Base-by-base conservation (phyloP, 2,113 vertebrate genomes). In the Plotosus lineatus region DNA sequence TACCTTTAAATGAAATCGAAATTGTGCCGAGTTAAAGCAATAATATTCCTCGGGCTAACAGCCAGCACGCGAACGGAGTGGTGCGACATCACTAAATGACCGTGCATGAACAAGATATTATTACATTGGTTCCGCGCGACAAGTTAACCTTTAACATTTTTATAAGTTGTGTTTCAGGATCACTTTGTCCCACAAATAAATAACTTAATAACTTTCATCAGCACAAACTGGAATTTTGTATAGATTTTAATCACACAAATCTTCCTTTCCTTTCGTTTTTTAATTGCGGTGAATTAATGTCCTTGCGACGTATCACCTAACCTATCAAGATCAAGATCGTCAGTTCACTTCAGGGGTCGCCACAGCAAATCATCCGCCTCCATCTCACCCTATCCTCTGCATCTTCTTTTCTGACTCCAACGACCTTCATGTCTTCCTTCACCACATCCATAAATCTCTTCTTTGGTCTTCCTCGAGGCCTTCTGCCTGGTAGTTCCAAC, bases 101-200 rank as follows among this genome's bases (percentile, higher is more conserved):
- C 80, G 80, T 46, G 48, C 33, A 23, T 3, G 15, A 10, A 75
- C 11, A 17, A 48, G 17, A 3, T 42, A 11, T 66, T 7, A 1
- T 75, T 3, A 60, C 23, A 46, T 48, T 60, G 66, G 78, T 80
- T 80, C 78, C 78, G 21, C 33, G 3, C 26, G 21, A 42, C 28
- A 53, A 9, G 0, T 48, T 63, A 42, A 33, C n/a, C n/a, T n/a
- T n/a, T 17, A 17, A 58, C 2, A 14, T 55, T 55, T 6, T 4
- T 23, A 8, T 1, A 55, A 21, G n/a, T 31, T 65, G 11, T 9
- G 26, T 15, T 17, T 19, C 4, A 33, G 6, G 3, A 23, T 38
- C 33, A 65, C 17, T 65, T 65, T 40, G 31, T 21, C 7, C 61
- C 23, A 40, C 36, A 23, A 23, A 66, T 12, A 66, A n/a, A n/a